These are phyloP conservation scores for Pelmatolapia mariae DNA, from an alignment of 2,113 vertebrate species.

Conservation along the genomic window DNA sequence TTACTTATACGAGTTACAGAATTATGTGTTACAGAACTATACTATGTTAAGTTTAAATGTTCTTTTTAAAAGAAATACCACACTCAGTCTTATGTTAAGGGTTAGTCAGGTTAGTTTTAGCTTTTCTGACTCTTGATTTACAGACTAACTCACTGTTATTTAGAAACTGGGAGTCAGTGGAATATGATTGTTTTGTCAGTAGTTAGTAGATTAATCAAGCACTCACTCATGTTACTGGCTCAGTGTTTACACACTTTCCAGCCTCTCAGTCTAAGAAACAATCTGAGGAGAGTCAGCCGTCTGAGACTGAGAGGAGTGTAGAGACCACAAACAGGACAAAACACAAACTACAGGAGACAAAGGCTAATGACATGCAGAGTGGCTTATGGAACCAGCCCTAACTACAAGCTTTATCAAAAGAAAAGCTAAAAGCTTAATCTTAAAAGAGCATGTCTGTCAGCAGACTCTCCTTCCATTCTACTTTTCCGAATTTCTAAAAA, in stretches of 20 bases:
- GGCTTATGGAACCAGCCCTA: background rate
- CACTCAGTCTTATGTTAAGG: background rate
- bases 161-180: background rate
- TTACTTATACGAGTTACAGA: background rate
- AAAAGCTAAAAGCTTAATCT: background rate
- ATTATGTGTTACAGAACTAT: background rate
- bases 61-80: background rate
- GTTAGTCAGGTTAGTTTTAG: background rate
- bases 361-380: background rate
- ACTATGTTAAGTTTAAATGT: background rate
- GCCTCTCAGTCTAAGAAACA: rapidly evolving
- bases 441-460: background rate
- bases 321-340: background rate
- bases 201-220: background rate
- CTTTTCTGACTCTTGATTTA: background rate
- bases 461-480: background rate
- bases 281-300: background rate
- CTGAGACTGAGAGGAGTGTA: background rate
- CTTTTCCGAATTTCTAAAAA: background rate
- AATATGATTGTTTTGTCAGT: background rate
- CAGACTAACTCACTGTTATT: background rate
- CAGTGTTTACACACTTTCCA: background rate
- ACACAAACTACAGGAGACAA: background rate
- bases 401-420: background rate
- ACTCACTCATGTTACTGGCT: background rate